Evolutionary conservation across 2,113 vertebrate genomes (phyloP).

Genomic region (Turdus rufiventris): DNA sequence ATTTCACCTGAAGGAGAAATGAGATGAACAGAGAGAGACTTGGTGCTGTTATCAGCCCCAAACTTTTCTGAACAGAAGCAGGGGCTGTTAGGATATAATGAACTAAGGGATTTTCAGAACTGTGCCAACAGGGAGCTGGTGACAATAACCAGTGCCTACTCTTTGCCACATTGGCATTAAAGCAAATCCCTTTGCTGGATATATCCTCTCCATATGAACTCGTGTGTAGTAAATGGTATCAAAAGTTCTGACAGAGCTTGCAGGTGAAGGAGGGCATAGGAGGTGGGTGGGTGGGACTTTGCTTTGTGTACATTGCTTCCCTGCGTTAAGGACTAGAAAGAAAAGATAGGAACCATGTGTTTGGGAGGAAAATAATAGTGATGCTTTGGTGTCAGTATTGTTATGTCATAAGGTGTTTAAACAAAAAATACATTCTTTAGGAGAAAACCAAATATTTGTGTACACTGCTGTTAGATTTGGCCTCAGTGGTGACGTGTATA

Average conservation of each 20-base stretch:
- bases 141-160: neutral
- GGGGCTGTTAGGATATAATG: neutral
- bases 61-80: neutral
- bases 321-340: neutral
- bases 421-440: neutral
- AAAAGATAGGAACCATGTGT: neutral
- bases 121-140: neutral
- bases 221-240: neutral
- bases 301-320: rapidly evolving
- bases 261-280: neutral
- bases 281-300: neutral
- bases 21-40: neutral
- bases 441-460: conserved; percentile 10
- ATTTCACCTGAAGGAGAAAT: conserved; percentile 32
- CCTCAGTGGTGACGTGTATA: neutral
- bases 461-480: neutral
- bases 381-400: neutral
- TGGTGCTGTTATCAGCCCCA: neutral
- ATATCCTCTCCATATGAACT: neutral
- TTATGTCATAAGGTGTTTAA: neutral
- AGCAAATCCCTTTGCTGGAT: neutral
- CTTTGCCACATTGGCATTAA: neutral
- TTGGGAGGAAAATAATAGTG: neutral
- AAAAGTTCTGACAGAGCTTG: neutral
- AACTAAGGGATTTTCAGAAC: neutral